Evolutionary conservation across 2,113 vertebrate species (phyloP).

Genomic region (Theristicus caerulescens): DNA sequence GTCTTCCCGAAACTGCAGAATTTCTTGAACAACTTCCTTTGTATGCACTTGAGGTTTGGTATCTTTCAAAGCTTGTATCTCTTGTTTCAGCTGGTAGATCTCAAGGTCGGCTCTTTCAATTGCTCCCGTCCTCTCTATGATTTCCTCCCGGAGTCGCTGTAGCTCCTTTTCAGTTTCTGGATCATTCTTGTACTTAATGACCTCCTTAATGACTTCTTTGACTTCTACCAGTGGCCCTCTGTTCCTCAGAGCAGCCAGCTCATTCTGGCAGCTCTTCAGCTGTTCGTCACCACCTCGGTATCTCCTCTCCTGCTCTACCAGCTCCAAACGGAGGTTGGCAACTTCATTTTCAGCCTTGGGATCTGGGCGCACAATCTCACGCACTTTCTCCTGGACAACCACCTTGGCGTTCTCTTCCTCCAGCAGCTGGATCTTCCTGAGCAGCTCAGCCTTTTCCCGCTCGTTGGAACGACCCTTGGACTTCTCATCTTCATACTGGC

Average conservation of each 20-base stretch:
- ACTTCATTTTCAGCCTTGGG: conserved; percentile 93
- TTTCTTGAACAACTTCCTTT: conserved; percentile 93
- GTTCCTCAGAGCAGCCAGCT: conserved; percentile 80
- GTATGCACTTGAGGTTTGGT: conserved; percentile 91
- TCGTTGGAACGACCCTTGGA: conserved; percentile 78
- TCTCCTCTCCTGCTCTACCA: conserved; percentile 90
- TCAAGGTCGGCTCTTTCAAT: conserved; percentile 90
- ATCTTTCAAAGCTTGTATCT: conserved; percentile 90
- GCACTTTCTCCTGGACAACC: conserved; percentile 91
- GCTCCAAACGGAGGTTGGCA: conserved; percentile 90
- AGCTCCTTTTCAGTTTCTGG: conserved; percentile 90
- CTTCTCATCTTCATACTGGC: conserved; percentile 88
- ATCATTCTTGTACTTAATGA: conserved; percentile 95
- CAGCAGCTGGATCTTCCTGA: conserved; percentile 85
- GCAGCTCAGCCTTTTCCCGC: conserved; percentile 86
- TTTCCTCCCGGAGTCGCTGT: conserved; percentile 90
- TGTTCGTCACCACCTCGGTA: conserved; percentile 84
- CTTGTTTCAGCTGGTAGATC: conserved; percentile 89
- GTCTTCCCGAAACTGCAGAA: conserved; percentile 91
- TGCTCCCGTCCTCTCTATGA: conserved; percentile 88
- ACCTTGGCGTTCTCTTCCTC: conserved; percentile 92
- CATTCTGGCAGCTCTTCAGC: conserved; percentile 81
- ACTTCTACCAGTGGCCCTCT: conserved; percentile 90
- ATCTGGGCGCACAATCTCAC: conserved; percentile 93
- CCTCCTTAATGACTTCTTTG: conserved; percentile 94